Evolutionary conservation across 2,113 vertebrate species (phyloP), one percentile per base, ranked within the genome.

Genomic region (Apus apus): DNA sequence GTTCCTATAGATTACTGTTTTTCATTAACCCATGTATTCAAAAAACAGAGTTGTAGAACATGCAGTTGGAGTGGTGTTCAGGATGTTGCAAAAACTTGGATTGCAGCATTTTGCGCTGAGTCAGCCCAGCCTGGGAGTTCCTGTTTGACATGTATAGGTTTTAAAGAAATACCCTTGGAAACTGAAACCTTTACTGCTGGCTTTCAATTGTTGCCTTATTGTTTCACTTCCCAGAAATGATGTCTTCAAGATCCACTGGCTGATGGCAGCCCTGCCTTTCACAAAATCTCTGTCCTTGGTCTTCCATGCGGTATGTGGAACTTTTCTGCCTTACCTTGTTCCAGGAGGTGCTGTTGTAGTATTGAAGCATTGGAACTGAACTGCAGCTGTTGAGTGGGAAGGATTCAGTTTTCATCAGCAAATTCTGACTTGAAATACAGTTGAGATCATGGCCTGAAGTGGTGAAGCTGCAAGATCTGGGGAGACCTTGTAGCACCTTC

Each of bases 231-330:
- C 2, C 57, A 99, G 99, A 96, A 98, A 97, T 25, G 98, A 99
- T 36, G 98, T 98, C 1, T 99, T 99, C 91, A 99, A 99, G 96
- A 99, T 99, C 97, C 98, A 99, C 94, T 99, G 99, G 99, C 94
- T 99, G 53, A 99, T 99, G 98, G 98, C 98, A 6, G 98, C 98
- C 40, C 98, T 99, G 34, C 98, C 98, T n/a, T 99, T 99, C 94
- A 99, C 98, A 77, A 99, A 99, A 76, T 99, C 98, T 2, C 97
- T 99, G 8, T 99, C 99, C 4, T 90, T 99, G 74, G 98, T 99
- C 94, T 99, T 99, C 96, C 98, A 99, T 2, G 98, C 98, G 13
- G 99, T 99, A 96, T 2, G 98, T 98, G 68, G 46, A 1, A 6
- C 1, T 1, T 50, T 30, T 57, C 32, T 87, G 22, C 38, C 38